phyloP scores from a whole-genome alignment of 2,888 invertebrate genomes.

The Drosophila helvetica region DNA sequence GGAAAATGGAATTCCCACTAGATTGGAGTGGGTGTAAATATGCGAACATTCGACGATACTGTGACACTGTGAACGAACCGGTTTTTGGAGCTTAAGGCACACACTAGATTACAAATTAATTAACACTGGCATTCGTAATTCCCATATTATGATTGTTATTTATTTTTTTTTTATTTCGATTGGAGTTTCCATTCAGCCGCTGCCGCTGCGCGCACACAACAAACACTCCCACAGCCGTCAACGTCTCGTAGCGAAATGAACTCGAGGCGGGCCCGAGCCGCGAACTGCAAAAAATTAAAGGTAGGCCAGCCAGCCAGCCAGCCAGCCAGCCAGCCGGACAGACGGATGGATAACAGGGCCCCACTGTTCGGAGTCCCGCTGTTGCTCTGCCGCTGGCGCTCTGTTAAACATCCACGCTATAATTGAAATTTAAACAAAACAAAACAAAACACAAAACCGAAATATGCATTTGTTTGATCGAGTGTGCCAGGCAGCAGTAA shows the following conservation, averaged over 20 bases:
- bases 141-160: conserved; percentile 8
- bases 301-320: not conserved
- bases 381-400: not conserved
- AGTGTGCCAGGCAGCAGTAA: conserved; percentile 21
- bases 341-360: not conserved
- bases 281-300: not conserved
- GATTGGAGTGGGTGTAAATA: conserved; percentile 40
- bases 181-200: conserved; percentile 14
- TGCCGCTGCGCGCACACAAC: not conserved
- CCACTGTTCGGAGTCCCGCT: conserved; percentile 1
- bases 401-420: conserved; percentile 6
- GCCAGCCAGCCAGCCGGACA: not conserved
- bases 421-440: conserved; percentile 17
- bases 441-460: conserved; percentile 2
- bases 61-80: conserved; percentile 36
- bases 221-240: conserved; percentile 26
- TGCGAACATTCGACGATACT: conserved; percentile 15
- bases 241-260: conserved; percentile 17
- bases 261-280: not conserved
- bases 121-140: conserved; percentile 34
- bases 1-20: conserved; percentile 33
- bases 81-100: conserved; percentile 28
- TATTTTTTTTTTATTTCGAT: not conserved
- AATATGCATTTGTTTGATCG: conserved; percentile 31
- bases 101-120: conserved; percentile 40